Conservation (phyloP, 1,140 invertebrate genomes). For the Heliconius hewitsoni region DNA sequence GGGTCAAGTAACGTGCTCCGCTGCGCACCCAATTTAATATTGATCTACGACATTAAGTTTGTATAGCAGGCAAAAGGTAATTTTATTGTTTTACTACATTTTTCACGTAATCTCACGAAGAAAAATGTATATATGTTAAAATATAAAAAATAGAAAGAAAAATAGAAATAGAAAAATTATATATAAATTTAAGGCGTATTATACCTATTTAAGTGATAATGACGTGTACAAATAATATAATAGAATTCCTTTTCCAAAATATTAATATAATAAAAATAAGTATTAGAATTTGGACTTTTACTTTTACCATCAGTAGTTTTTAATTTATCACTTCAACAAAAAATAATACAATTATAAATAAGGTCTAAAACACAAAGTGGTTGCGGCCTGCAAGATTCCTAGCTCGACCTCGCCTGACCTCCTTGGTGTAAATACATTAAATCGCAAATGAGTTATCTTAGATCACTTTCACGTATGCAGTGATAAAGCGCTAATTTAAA, state of each 20-base stretch:
- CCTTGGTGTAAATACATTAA: not conserved
- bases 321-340: too few species aligned
- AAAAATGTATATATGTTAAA: not conserved
- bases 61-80: constrained; percentile 1
- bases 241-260: too few species aligned
- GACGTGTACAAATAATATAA: too few species aligned
- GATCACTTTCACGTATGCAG: constrained; percentile 3
- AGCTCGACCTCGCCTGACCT: constrained; percentile 25
- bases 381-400: constrained; percentile 15
- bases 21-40: constrained; percentile 25
- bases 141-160: not conserved
- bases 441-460: constrained; percentile 13
- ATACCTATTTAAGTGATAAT: too few species aligned
- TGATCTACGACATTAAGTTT: constrained; percentile 25
- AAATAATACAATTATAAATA: not conserved
- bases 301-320: too few species aligned
- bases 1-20: constrained; percentile 38
- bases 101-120: not conserved
- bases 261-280: too few species aligned
- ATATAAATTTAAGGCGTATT: too few species aligned
- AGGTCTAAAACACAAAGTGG: not conserved
- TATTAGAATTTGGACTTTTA: too few species aligned
- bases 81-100: not conserved
- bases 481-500: constrained; percentile 1
- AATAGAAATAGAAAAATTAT: not conserved